Evolutionary conservation across 2,113 vertebrate species (phyloP).

Genomic region (Corapipo altera): DNA sequence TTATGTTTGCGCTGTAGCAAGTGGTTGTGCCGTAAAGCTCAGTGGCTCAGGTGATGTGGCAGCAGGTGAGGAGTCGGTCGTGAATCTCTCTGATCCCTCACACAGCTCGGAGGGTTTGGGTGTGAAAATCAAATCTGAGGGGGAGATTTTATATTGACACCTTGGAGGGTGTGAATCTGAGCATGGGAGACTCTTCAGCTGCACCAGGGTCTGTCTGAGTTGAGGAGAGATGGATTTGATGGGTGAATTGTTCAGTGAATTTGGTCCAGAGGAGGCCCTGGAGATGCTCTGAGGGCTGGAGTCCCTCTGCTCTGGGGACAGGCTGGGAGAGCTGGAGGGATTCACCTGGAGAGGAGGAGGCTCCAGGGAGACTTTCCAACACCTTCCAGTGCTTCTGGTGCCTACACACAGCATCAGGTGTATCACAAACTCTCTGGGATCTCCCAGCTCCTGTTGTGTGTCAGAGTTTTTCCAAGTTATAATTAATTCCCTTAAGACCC

Average conservation of each 20-base stretch:
- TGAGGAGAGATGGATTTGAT: background rate
- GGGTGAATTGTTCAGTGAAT: background rate
- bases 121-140: constrained; percentile 17
- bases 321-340: background rate
- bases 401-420: background rate
- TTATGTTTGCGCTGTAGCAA: background rate
- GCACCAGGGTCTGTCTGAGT: background rate
- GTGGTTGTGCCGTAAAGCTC: constrained; percentile 2
- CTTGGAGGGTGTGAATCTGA: background rate
- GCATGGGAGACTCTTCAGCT: background rate
- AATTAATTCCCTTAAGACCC: background rate
- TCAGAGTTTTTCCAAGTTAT: background rate
- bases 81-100: constrained; percentile 1
- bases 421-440: background rate
- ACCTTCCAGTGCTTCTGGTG: background rate
- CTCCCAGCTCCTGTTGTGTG: background rate
- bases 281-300: background rate
- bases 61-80: background rate
- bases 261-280: background rate
- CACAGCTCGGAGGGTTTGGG: background rate
- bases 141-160: background rate
- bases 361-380: background rate
- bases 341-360: background rate
- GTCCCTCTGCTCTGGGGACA: background rate
- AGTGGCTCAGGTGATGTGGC: background rate